phyloP scores from a whole-genome alignment of 2,113 vertebrate genomes.

The Zapornia atra region DNA sequence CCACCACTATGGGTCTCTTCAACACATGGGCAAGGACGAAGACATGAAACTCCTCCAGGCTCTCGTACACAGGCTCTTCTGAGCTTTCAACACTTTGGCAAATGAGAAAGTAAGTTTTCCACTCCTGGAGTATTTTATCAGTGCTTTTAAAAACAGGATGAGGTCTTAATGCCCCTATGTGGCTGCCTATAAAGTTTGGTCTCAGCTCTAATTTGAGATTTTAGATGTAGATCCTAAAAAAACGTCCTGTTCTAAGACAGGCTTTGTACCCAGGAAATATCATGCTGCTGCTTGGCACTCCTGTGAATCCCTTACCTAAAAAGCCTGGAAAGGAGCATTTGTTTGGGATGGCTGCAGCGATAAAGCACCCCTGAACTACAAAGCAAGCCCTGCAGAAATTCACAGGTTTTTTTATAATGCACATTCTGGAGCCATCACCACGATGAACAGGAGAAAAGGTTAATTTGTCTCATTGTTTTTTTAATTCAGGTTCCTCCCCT shows the following conservation, averaged over 20 bases:
- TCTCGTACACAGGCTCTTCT: slow-evolving; percentile 96
- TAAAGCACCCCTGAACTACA: not conserved
- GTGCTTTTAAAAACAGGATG: accelerated
- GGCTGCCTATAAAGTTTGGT: too few relatives aligned
- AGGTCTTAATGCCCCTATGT: too few relatives aligned
- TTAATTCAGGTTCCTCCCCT: not conserved
- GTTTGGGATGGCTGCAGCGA: accelerated
- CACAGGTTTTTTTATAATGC: not conserved
- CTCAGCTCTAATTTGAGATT: not conserved
- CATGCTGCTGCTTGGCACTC: not conserved
- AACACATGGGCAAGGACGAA: slow-evolving; percentile 95
- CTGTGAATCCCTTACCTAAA: not conserved
- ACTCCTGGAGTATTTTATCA: accelerated
- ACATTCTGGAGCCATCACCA: not conserved
- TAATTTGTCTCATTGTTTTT: not conserved
- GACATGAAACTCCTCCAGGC: slow-evolving; percentile 95
- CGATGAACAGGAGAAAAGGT: accelerated
- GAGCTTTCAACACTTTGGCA: slow-evolving; percentile 83
- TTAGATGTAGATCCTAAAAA: not conserved
- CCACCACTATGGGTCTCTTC: slow-evolving; percentile 91
- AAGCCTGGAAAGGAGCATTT: accelerated
- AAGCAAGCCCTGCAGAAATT: accelerated
- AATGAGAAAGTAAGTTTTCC: accelerated
- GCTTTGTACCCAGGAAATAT: not conserved
- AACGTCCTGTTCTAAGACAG: not conserved